Base-by-base conservation (phyloP, 2,888 invertebrate species). In the Synanthedon formicaeformis region DNA sequence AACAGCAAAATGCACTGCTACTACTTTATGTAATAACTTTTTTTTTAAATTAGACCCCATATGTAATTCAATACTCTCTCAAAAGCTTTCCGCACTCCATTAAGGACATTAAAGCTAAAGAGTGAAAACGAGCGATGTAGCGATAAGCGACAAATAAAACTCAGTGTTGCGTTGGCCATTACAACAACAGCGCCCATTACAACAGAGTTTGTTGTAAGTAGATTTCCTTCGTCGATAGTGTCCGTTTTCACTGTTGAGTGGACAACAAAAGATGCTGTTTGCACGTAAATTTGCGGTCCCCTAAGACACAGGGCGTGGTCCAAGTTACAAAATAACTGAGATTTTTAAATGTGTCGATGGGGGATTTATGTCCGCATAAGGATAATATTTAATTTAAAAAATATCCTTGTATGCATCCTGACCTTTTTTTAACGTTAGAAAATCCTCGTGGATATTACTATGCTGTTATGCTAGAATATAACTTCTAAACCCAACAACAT, bases 221-320 rank as follows among this genome's bases (percentile, higher is more conserved):
- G 58, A 53, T 55, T 51, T 56, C 52, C 48, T 57, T 34, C 51
- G 53, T 54, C 62, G 60, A 55, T 52, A 56, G 64, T 63, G 73
- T 60, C 66, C 72, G 57, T 56, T 67, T 73, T 67, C 71, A 70
- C 67, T 62, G 64, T 58, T 60, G 63, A 65, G 50, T 64, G 63
- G 54, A 57, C 62, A 57, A 59, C 64, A 71, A 71, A 75, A 64
- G 60, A 60, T 51, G 53, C 57, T 61, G 62, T 62, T 62, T 49
- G 49, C 59, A 53, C 60, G 60, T 60, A 64, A 59, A 57, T 52
- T 54, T 54, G 52, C 57, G 56, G 54, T 61, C 55, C 57, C 57
- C 59, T 56, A 55, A 57, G 53, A 51, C 18, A 54, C 13, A 40
- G 13, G 16, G 53, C 45, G 40, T 54, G 61, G 66, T 66, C 60